Evolutionary conservation across 2,113 vertebrate genomes (phyloP).

Genomic region (Meriones unguiculatus): DNA sequence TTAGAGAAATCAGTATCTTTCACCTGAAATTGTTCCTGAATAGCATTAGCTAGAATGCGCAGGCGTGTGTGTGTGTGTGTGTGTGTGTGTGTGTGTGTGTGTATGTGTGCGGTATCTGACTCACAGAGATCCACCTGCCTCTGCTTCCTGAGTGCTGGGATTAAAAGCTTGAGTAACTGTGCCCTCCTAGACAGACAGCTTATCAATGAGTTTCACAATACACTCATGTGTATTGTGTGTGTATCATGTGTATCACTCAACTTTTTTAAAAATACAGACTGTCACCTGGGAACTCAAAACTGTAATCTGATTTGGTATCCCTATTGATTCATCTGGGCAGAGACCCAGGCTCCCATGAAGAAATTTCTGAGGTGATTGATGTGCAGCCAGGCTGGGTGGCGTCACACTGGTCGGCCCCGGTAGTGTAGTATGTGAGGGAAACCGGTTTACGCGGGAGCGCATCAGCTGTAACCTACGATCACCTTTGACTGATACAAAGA

Average conservation of each 20-base stretch:
- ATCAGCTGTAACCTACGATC: no score
- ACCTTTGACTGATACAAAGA: neutral
- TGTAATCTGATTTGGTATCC: neutral
- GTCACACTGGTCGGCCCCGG: neutral
- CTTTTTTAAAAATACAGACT: no score
- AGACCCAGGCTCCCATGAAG: neutral
- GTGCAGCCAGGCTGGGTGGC: neutral
- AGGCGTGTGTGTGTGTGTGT: no score
- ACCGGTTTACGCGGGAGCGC: neutral
- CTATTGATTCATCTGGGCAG: neutral
- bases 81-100: no score
- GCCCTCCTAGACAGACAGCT: neutral
- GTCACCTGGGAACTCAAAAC: neutral
- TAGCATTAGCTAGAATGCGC: neutral
- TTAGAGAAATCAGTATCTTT: slow-evolving; percentile 5
- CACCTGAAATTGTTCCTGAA: neutral
- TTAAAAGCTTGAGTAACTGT: neutral
- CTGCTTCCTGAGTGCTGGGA: neutral
- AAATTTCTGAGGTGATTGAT: neutral
- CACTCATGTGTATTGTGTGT: no score
- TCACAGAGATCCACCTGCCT: neutral
- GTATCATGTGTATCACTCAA: no score
- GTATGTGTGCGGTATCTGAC: no score
- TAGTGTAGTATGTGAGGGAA: slow-evolving; percentile 34
- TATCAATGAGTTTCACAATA: neutral